Evolutionary conservation across 2,113 vertebrate species (phyloP).

Genomic region (Ptyas mucosa): DNA sequence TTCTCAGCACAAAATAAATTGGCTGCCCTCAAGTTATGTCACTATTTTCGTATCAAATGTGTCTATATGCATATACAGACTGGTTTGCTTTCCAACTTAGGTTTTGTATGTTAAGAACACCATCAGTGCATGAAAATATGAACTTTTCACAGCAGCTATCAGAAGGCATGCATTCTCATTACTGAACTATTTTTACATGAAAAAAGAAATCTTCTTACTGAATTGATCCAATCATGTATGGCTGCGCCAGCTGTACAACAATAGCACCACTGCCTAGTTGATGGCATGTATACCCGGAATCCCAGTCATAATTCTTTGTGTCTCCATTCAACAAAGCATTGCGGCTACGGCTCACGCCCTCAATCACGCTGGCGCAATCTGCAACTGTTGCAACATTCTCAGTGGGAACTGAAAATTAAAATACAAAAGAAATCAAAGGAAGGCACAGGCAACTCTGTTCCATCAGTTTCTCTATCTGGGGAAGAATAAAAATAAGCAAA

Average conservation of each 20-base stretch:
- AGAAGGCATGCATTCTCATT: not conserved
- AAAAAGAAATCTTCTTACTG: slow-evolving; percentile 71
- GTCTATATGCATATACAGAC: not conserved
- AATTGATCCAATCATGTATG: slow-evolving; percentile 87
- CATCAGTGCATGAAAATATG: not conserved
- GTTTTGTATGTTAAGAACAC: slow-evolving; percentile 17
- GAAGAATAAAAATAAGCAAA: not conserved
- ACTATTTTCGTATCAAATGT: slow-evolving; percentile 13
- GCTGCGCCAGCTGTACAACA: slow-evolving; percentile 94
- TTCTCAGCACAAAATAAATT: not conserved
- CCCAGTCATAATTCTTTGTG: slow-evolving; percentile 98
- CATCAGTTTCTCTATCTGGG: not conserved
- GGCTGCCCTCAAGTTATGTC: slow-evolving; percentile 3
- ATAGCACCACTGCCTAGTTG: slow-evolving; percentile 96
- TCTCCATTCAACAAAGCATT: slow-evolving; percentile 95
- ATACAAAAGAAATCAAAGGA: slow-evolving; percentile 29
- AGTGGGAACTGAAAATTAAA: slow-evolving; percentile 78
- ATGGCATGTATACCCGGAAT: slow-evolving; percentile 97
- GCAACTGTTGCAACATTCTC: slow-evolving; percentile 92
- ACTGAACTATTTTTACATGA: slow-evolving; percentile 23
- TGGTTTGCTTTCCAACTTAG: not conserved
- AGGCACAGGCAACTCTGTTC: not conserved
- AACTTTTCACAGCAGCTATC: slow-evolving; percentile 1
- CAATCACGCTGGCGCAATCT: slow-evolving; percentile 90
- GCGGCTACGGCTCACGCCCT: slow-evolving; percentile 94